Percentiles rank a stretch among this genome's conserved stretches.
Evolutionary conservation across 1,140 invertebrate species (phyloP).

Genomic region (Lerema accius): DNA sequence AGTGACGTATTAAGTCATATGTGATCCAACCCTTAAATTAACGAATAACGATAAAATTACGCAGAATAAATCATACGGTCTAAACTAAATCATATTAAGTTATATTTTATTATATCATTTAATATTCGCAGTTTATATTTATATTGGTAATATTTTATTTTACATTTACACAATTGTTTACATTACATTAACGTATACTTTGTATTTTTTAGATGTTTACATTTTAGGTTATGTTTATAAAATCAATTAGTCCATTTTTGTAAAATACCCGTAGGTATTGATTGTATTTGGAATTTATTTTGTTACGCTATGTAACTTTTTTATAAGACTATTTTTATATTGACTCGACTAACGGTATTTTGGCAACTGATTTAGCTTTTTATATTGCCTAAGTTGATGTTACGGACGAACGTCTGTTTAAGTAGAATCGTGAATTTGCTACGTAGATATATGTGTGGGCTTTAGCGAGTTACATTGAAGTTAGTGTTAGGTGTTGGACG

Average conservation of each 20-base stretch:
- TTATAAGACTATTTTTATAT: slow-evolving; percentile 28
- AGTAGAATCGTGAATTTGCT: not conserved
- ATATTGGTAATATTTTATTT: slow-evolving; percentile 12
- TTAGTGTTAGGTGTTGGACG: slow-evolving; percentile 24
- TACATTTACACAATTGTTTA: slow-evolving; percentile 14
- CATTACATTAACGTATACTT: slow-evolving; percentile 1
- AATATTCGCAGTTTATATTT: not conserved
- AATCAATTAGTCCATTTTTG: slow-evolving; percentile 30
- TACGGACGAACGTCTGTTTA: not conserved
- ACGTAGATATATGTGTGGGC: slow-evolving; percentile 11
- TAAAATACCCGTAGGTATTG: slow-evolving; percentile 20
- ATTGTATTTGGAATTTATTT: slow-evolving; percentile 26
- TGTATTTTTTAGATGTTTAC: slow-evolving; percentile 27
- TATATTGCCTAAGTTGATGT: slow-evolving; percentile 17
- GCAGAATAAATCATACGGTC: not conserved
- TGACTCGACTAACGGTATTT: slow-evolving; percentile 19
- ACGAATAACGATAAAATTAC: not conserved
- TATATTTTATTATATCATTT: not conserved
- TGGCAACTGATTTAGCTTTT: slow-evolving; percentile 31
- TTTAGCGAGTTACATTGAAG: slow-evolving; percentile 1
- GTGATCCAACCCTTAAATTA: not conserved
- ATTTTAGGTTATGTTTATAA: slow-evolving; percentile 12
- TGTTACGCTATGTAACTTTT: slow-evolving; percentile 29
- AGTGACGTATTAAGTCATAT: not conserved
- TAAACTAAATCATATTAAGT: not conserved